Base-by-base conservation (phyloP, 2,888 invertebrate genomes). In the Cephus spinipes region DNA sequence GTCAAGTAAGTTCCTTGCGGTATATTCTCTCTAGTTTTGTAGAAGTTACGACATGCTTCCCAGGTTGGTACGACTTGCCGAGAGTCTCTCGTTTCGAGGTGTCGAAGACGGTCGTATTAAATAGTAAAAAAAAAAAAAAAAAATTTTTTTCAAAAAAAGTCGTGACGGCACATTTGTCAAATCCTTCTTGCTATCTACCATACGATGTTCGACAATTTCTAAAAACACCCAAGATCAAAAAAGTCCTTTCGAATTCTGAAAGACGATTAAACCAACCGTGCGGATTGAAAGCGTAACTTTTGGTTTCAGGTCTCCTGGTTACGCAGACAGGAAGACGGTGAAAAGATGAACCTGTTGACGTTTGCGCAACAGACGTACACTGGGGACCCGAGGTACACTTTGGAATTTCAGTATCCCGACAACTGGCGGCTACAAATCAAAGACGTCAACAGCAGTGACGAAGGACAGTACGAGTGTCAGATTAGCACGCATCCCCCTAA, bases 321-420 rank as follows among this genome's bases (percentile, higher is more conserved):
- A 78, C 92, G 94, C 55, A 92, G 93, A 85, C 94, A 94, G 79
- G 93, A 94, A 32, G 94, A 94, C 81, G 93, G 94, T 81, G 94
- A 95, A 86, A 94, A 94, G 82, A 92, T 95, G 85, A 94, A 94
- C 87, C 90, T 95, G 76, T 92, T 95, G 15, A 95, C 95, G 2
- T 93, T 95, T 74, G 95, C 95, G 69, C 92, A 94, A 83, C 94
- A 94, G 79, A 94, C 95, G 15, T 95, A 95, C 83, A 94, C 95
- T 33, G 94, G 95, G 55, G 95, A 95, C 89, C 91, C 93, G 76
- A 90, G 93, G 83, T 92, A 92, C 85, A 91, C 91, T 69, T 91
- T 92, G 80, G 92, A 92, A 83, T 93, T 93, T 88, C 92, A 93
- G 85, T 93, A 93, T 85, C 93, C 93, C 68, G 93, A 93, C 86